Base-by-base conservation (phyloP, 2,113 vertebrate genomes). In the Charina bottae region DNA sequence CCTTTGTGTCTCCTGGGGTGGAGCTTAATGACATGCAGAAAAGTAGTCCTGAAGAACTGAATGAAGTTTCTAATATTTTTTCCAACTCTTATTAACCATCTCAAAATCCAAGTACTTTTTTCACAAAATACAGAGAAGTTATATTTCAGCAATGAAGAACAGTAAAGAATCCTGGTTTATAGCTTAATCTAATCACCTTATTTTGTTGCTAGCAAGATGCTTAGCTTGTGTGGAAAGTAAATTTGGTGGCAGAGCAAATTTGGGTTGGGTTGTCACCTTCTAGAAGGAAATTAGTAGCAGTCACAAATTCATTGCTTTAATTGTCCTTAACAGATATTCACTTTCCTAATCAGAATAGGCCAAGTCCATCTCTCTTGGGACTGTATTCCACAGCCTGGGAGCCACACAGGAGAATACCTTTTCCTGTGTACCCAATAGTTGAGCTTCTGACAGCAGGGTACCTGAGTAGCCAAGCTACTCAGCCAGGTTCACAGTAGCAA, bases 1-100 rank as follows among this genome's bases (percentile, higher is more conserved):
- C 54, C 33, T 85, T 85, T 78, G 33, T 13, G 37, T 88, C 85
- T 88, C 85, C 85, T 91, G 90, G 60, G 85, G 33, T 23, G 15
- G 9, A n/a, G 26, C 10, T 55, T 78, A 91, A 78, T 78, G 49
- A 59, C 64, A 87, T 78, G 85, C 37, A 78, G 24, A 87, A 78
- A 78, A 87, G 90, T 87, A 6, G 33, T 37, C 62, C 87, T 87
- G 33, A 87, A 91, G 58, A 88, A 37, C 85, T 62, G 53, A 64
- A 59, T 33, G 23, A 88, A 87, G 64, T 91, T 88, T 68, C n/a
- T 87, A 26, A 26, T 11, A 87, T 53, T 87, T 91, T 87, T 33
- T 33, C 37, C 28, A 55, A 21, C 84, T 68, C 62, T 37, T 68
- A 42, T 56, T 91, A 87, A 12, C 10, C 19, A 64, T 58, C 26